Evolutionary conservation across 2,113 vertebrate species (phyloP).

Genomic region (Hippocampus guttulatus): DNA sequence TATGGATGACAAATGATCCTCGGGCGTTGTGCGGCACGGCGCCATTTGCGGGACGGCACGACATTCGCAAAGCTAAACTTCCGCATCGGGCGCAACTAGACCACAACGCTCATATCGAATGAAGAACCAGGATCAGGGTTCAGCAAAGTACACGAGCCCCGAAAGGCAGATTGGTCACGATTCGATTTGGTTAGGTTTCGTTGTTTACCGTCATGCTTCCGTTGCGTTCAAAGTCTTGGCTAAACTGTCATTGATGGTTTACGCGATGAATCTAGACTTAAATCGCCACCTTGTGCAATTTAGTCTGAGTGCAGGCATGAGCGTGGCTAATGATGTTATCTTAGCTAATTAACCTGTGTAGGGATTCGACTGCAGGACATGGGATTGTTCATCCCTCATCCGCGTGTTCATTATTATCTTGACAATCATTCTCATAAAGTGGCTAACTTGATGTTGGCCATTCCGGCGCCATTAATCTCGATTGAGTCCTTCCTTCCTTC

Average conservation of each 20-base stretch:
- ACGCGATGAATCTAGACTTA: constrained; percentile 75
- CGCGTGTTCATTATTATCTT: constrained; percentile 77
- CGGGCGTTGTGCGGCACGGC: neutral
- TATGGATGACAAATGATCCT: neutral
- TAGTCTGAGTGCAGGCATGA: constrained; percentile 73
- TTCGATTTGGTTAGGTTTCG: too few species aligned
- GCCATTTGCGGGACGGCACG: neutral
- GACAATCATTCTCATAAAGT: constrained; percentile 71
- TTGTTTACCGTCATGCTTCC: too few species aligned
- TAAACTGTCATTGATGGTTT: constrained; percentile 68
- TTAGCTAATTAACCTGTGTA: constrained; percentile 82
- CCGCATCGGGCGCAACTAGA: neutral
- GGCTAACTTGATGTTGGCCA: constrained; percentile 70
- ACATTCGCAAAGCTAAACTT: too few species aligned
- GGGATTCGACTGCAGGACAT: constrained; percentile 73
- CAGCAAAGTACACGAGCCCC: neutral
- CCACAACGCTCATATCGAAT: neutral
- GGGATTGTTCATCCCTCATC: constrained; percentile 74
- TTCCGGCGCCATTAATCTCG: constrained; percentile 69
- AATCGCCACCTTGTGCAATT: constrained; percentile 76
- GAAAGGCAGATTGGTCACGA: too few species aligned
- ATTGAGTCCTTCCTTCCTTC: constrained; percentile 52
- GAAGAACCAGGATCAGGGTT: neutral
- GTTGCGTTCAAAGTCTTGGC: constrained; percentile 48
- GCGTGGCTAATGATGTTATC: constrained; percentile 81